A percentile compares a stretch with the other conserved stretches of the same genome.
Conservation (phyloP, 2,797 vertebrate genomes). For the Pogonophryne albipinna region DNA sequence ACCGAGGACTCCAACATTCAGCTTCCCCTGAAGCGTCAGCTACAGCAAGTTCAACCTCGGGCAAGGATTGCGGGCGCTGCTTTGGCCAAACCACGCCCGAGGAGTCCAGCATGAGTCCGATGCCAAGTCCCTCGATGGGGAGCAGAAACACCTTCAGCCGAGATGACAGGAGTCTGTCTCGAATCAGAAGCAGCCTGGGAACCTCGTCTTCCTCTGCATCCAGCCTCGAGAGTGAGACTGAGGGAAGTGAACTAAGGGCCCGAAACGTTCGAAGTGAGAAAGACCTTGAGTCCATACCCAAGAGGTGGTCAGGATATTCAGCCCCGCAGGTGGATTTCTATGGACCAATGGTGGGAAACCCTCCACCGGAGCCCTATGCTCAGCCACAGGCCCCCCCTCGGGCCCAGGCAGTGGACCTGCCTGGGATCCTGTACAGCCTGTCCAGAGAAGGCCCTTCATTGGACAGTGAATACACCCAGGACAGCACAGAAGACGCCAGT, state of each 20-base stretch:
- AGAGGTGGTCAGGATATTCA: constrained; percentile 80
- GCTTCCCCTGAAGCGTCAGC: constrained; percentile 4
- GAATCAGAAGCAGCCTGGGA: constrained; percentile 73
- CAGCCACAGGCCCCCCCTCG: constrained; percentile 42
- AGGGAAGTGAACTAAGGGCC: constrained; percentile 32
- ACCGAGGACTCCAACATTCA: constrained; percentile 52
- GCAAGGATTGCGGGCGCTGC: constrained; percentile 2
- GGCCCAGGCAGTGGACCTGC: constrained; percentile 73
- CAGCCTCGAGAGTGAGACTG: constrained; percentile 75
- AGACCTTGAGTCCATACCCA: constrained; percentile 63
- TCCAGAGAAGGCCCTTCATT: constrained; percentile 84
- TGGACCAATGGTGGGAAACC: constrained; percentile 77
- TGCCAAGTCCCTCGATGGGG: constrained; percentile 45
- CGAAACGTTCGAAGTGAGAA: constrained; percentile 52
- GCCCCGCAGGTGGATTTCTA: constrained; percentile 83
- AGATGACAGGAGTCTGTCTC: constrained; percentile 50
- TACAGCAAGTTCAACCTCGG: constrained; percentile 11
- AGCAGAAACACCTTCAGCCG: constrained; percentile 64
- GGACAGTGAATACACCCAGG: constrained; percentile 82
- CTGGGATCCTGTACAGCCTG: constrained; percentile 82
- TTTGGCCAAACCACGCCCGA: constrained; percentile 30
- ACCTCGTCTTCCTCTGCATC: constrained; percentile 73
- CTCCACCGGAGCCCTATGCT: constrained; percentile 58
- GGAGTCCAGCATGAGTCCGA: constrained; percentile 35
- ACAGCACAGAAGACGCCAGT: constrained; percentile 84